Percentiles rank a stretch among this genome's conserved stretches.
These are phyloP conservation scores for Lithophane leautieri DNA, from an alignment of 2,888 invertebrate genomes.

Conservation along the genomic window DNA sequence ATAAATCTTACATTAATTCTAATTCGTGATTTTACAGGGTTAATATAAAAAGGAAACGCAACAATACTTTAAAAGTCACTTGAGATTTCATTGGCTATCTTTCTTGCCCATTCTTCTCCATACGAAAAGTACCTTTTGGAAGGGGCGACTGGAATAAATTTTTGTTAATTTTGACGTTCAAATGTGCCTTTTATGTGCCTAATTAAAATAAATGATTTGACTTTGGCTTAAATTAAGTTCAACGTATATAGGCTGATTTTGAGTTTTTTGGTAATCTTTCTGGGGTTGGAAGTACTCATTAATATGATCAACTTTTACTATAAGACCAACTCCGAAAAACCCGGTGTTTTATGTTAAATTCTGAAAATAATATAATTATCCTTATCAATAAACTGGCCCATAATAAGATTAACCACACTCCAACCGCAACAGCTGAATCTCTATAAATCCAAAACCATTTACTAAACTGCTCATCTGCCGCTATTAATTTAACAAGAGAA, in stretches of 20 bases:
- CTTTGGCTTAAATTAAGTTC: background rate
- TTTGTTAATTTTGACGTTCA: too few relatives aligned
- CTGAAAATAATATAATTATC: background rate
- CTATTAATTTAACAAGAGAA: slow-evolving; percentile 58
- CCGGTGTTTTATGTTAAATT: too few relatives aligned
- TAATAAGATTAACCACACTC: slow-evolving; percentile 24
- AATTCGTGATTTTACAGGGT: background rate
- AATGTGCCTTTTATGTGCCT: too few relatives aligned
- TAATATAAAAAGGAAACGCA: background rate
- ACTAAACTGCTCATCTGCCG: slow-evolving; percentile 58
- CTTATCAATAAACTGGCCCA: slow-evolving; percentile 6
- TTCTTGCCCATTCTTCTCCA: too few relatives aligned
- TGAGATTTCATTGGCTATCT: background rate
- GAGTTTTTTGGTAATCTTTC: background rate
- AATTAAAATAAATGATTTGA: too few relatives aligned
- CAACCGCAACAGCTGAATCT: slow-evolving; percentile 60
- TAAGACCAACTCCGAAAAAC: background rate
- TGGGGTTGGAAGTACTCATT: background rate
- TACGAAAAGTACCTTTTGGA: too few relatives aligned
- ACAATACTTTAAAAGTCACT: background rate
- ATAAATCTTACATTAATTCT: background rate
- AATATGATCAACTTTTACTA: background rate
- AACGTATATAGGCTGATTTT: background rate
- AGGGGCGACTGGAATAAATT: too few relatives aligned
- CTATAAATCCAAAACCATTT: slow-evolving; percentile 35